phyloP scores from a whole-genome alignment of 2,888 invertebrate species.

The Hyposoter didymator region DNA sequence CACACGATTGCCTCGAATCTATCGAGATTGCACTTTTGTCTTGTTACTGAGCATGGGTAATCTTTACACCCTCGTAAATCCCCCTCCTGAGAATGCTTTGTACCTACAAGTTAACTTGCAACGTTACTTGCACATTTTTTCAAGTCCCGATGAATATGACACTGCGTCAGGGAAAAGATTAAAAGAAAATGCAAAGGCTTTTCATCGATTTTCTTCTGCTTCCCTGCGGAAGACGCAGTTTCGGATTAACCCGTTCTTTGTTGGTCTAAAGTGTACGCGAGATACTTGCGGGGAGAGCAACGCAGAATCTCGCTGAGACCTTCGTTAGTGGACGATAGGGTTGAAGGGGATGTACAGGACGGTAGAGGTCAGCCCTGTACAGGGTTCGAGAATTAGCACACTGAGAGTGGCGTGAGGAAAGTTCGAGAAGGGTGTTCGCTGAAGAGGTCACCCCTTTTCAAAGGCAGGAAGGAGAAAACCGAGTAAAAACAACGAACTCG shows the following conservation, averaged over 20 bases:
- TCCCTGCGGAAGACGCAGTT: neutral
- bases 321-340: slow-evolving; percentile 72
- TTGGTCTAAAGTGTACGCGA: neutral
- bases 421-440: slow-evolving; percentile 30
- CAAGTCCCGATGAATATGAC: neutral
- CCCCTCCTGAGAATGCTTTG: neutral
- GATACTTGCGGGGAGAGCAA: neutral
- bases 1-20: slow-evolving; percentile 49
- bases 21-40: slow-evolving; percentile 30
- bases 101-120: neutral
- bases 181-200: neutral
- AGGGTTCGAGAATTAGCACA: slow-evolving; percentile 60
- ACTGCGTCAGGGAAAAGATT: neutral
- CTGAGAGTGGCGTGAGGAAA: slow-evolving; percentile 48
- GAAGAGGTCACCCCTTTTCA: slow-evolving; percentile 46
- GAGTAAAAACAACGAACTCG: slow-evolving; percentile 75
- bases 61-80: slow-evolving; percentile 1
- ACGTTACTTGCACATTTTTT: neutral
- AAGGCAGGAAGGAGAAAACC: slow-evolving; percentile 55
- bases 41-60: slow-evolving; percentile 9
- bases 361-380: slow-evolving; percentile 49
- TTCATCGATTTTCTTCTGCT: neutral
- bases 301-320: slow-evolving; percentile 45
- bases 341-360: slow-evolving; percentile 1
- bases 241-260: neutral